Percentiles rank a stretch among this genome's conserved stretches.
These are phyloP conservation scores for Pelagia noctiluca DNA, from an alignment of 30 jellyfish, hydroid and myxozoan species.

Conservation along the genomic window DNA sequence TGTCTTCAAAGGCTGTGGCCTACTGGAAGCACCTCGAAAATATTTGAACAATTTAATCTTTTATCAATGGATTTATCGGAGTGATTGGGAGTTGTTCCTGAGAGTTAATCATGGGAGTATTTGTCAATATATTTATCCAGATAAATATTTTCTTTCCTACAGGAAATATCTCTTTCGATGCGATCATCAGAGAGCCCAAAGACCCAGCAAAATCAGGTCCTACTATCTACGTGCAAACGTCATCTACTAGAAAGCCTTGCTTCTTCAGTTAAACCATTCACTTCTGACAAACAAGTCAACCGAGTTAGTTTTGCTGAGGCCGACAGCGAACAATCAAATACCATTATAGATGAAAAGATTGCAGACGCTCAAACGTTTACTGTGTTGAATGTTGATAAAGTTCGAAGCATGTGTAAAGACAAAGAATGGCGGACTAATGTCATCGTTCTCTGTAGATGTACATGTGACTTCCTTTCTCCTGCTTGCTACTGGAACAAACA, in stretches of 20 bases:
- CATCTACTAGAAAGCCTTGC: conserved; percentile 12
- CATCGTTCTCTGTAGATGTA: conserved; percentile 48
- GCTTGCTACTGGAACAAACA: conserved; percentile 73
- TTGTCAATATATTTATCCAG: no score
- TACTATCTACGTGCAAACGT: conserved; percentile 47
- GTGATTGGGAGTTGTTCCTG: no score
- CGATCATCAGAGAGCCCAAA: conserved; percentile 58
- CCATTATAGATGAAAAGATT: background rate
- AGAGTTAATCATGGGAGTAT: no score
- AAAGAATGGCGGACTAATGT: conserved; percentile 22
- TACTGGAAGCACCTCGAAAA: no score
- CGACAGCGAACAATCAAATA: background rate
- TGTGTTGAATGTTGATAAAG: conserved; percentile 9
- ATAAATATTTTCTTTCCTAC: background rate
- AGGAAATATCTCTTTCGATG: conserved; percentile 68
- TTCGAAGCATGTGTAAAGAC: conserved; percentile 22
- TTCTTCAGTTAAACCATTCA: background rate
- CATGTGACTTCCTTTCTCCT: conserved; percentile 63
- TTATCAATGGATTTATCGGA: no score
- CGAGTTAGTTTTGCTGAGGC: conserved; percentile 59
- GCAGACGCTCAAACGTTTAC: conserved; percentile 42
- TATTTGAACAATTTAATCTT: no score
- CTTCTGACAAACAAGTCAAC: conserved; percentile 23
- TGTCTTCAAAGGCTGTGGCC: no score
- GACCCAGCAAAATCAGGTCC: conserved; percentile 10